Conservation (phyloP, 2,888 invertebrate genomes). For the Hypolimnas misippus region DNA sequence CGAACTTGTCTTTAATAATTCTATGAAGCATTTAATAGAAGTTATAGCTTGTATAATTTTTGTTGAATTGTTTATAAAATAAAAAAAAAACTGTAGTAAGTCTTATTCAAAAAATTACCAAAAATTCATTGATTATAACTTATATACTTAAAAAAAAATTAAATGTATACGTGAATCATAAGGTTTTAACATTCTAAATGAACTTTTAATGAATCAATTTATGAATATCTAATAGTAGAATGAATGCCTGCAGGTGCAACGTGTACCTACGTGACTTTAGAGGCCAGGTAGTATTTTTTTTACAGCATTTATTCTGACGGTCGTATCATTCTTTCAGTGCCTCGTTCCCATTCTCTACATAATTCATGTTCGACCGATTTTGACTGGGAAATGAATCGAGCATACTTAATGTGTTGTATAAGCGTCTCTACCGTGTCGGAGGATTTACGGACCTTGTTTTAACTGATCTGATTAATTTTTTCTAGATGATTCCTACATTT, state of each 20-base stretch:
- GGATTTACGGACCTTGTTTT: conserved; percentile 1
- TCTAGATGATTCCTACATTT: not conserved
- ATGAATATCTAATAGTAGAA: not conserved
- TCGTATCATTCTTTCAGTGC: conserved; percentile 42
- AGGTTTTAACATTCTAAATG: too few relatives aligned
- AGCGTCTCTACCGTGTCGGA: conserved; percentile 8
- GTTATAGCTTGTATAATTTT: too few relatives aligned
- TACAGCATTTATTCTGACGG: conserved; percentile 40
- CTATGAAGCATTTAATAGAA: too few relatives aligned
- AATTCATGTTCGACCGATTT: conserved; percentile 42
- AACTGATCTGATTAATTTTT: not conserved
- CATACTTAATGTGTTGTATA: conserved; percentile 23
- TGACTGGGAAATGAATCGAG: conserved; percentile 40
- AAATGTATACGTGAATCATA: too few relatives aligned
- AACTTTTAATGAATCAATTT: too few relatives aligned
- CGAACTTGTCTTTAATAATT: too few relatives aligned
- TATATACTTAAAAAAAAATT: too few relatives aligned
- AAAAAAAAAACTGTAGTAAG: too few relatives aligned
- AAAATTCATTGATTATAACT: too few relatives aligned
- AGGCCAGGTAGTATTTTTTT: conserved; percentile 24
- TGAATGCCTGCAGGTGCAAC: conserved; percentile 1
- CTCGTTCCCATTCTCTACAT: conserved; percentile 37
- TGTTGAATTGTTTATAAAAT: too few relatives aligned
- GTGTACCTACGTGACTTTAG: conserved; percentile 5
- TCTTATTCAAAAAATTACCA: too few relatives aligned